Percentiles rank a stretch among this genome's conserved stretches.
Conservation (phyloP, 2,113 vertebrate species). For the Casuarius casuarius region DNA sequence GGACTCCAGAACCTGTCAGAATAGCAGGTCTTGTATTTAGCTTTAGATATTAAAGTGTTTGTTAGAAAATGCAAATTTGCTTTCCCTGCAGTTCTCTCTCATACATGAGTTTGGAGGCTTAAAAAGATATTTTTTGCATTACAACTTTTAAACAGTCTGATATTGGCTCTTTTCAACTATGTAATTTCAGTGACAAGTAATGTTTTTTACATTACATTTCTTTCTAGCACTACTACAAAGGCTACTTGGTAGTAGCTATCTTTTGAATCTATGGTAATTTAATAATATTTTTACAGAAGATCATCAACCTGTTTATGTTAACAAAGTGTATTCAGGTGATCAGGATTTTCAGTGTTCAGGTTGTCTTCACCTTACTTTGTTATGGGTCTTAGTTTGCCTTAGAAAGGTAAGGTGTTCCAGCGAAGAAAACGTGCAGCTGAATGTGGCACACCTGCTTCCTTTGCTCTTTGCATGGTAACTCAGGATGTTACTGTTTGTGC, state of each 20-base stretch:
- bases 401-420: background rate
- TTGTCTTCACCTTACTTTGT: background rate
- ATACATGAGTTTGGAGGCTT: background rate
- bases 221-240: background rate
- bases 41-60: background rate
- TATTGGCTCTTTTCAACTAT: background rate
- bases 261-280: background rate
- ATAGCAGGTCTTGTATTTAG: background rate
- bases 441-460: background rate
- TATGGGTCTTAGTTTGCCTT: background rate
- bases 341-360: background rate
- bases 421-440: background rate
- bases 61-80: background rate
- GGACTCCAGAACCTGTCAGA: background rate
- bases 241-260: background rate
- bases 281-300: background rate
- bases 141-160: background rate
- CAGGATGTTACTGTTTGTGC: background rate
- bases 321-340: background rate
- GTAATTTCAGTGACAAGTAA: background rate
- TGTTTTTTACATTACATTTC: background rate
- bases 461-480: background rate
- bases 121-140: background rate
- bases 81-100: background rate
- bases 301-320: background rate